These are phyloP conservation scores for Glaucidium brasilianum DNA, from an alignment of 2,113 vertebrate species.

Conservation along the genomic window DNA sequence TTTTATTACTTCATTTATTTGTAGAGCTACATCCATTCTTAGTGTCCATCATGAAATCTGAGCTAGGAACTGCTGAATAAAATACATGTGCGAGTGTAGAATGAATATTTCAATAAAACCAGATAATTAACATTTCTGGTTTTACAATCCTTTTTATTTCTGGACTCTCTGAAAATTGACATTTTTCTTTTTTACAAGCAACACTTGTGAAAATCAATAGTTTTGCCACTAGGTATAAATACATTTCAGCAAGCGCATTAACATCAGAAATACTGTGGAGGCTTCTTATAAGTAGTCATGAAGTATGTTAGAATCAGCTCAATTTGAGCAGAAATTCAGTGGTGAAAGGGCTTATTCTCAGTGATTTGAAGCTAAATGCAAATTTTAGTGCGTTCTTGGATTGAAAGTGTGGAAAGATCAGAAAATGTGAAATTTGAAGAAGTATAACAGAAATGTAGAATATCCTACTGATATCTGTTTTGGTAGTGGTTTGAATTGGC, in stretches of 20 bases:
- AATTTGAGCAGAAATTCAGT: neutral
- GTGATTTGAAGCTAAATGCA: neutral
- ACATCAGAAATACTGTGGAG: neutral
- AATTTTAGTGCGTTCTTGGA: neutral
- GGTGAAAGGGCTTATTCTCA: neutral
- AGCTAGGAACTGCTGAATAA: neutral
- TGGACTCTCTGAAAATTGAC: neutral
- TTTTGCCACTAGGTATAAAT: neutral
- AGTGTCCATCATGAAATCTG: neutral
- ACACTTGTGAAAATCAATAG: neutral
- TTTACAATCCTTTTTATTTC: neutral
- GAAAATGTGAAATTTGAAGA: neutral
- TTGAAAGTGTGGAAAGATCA: neutral
- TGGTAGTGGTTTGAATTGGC: neutral
- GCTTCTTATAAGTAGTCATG: neutral
- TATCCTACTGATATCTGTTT: neutral
- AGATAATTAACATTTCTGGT: neutral
- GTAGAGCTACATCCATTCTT: neutral
- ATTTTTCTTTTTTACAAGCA: neutral
- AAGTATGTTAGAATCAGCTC: neutral
- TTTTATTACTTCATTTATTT: neutral
- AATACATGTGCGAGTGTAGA: neutral
- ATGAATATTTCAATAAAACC: neutral
- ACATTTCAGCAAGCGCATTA: neutral
- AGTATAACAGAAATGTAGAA: neutral